A percentile compares a stretch with the other conserved stretches of the same genome.
These are phyloP conservation scores for Platygyra sinensis DNA, from an alignment of 64 coral and sea anemone genomes.

Conservation along the genomic window DNA sequence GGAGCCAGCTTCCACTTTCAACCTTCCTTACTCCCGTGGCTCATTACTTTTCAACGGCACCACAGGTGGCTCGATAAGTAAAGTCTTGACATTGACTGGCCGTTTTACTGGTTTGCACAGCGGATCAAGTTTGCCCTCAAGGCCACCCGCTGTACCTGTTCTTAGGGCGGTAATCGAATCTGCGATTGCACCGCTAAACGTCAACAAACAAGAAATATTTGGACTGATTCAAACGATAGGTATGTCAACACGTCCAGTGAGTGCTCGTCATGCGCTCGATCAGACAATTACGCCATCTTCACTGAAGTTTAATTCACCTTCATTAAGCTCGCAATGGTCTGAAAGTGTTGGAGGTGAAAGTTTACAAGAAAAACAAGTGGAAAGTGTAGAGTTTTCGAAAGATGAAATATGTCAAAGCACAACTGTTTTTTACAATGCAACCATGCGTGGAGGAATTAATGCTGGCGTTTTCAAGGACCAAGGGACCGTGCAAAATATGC, in stretches of 20 bases:
- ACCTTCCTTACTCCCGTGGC: background rate
- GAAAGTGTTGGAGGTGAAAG: background rate
- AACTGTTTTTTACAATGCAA: constrained; percentile 77
- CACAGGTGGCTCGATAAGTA: background rate
- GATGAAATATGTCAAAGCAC: constrained; percentile 36
- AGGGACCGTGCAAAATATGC: constrained; percentile 82
- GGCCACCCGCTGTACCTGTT: constrained; percentile 47
- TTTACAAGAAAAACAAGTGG: background rate
- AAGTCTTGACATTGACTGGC: background rate
- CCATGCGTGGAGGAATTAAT: constrained; percentile 79
- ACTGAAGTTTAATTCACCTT: background rate
- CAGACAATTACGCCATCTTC: constrained; percentile 62
- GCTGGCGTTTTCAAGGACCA: constrained; percentile 85
- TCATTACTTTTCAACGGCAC: background rate
- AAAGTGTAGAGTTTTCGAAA: background rate
- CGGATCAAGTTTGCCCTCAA: constrained; percentile 7
- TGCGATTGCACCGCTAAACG: background rate
- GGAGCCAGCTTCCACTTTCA: background rate
- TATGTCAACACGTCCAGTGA: constrained; percentile 49
- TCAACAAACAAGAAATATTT: background rate
- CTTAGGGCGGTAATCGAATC: constrained; percentile 42
- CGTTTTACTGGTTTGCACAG: background rate
- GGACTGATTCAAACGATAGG: constrained; percentile 56
- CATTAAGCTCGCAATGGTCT: background rate
- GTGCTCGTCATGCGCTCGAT: constrained; percentile 24